phyloP scores from a whole-genome alignment of 2,113 vertebrate species.

The Bos javanicus region DNA sequence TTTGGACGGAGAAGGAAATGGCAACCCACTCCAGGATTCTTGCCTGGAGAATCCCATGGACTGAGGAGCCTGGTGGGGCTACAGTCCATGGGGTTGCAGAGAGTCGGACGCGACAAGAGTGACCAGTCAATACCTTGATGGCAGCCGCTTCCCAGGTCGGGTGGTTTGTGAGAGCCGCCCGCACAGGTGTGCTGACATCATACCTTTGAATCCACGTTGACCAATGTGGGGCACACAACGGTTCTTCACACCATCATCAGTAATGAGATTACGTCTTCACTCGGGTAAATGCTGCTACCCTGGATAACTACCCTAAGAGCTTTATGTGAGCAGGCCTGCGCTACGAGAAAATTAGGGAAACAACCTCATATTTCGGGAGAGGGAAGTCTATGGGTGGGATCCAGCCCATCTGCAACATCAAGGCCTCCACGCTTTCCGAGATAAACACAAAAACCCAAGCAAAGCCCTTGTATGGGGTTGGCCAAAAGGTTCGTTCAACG shows the following conservation, averaged over 20 bases:
- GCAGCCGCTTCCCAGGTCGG: too few species aligned
- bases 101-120: accelerated
- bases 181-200: background rate
- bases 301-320: too few species aligned
- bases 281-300: background rate
- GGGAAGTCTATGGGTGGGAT: background rate
- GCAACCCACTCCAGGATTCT: background rate
- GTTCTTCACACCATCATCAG: background rate
- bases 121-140: accelerated
- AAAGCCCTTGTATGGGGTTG: accelerated
- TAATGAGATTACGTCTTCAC: accelerated
- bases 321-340: accelerated
- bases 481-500: background rate
- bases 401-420: background rate
- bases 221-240: accelerated
- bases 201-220: accelerated
- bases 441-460: too few species aligned
- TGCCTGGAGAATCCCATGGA: background rate
- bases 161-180: too few species aligned
- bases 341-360: background rate
- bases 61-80: background rate
- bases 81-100: accelerated
- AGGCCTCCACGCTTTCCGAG: accelerated
- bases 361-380: accelerated
- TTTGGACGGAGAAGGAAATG: background rate